A percentile compares a stretch with the other conserved stretches of the same genome.
Evolutionary conservation across 2,113 vertebrate species (phyloP).

Genomic region (Psilopogon haemacephalus): DNA sequence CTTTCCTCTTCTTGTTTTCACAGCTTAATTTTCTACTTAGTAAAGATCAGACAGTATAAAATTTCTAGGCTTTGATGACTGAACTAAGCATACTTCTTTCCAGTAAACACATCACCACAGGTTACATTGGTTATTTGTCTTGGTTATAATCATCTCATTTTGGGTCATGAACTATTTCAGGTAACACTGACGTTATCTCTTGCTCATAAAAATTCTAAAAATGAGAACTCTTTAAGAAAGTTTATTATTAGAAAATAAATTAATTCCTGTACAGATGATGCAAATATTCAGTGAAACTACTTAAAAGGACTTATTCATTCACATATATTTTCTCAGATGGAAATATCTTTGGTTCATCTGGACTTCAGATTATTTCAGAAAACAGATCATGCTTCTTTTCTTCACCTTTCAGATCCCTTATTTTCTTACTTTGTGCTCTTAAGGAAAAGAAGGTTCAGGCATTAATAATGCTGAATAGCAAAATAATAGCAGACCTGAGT

Average conservation of each 20-base stretch:
- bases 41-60: not conserved
- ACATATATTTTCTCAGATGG: not conserved
- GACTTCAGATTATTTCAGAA: not conserved
- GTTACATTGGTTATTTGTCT: not conserved
- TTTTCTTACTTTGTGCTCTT: not conserved
- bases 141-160: not conserved
- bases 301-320: not conserved
- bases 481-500: not conserved
- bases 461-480: not conserved
- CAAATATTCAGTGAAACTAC: not conserved
- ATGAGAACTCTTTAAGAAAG: not conserved
- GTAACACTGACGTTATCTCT: not conserved
- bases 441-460: not conserved
- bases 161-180: not conserved
- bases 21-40: not conserved
- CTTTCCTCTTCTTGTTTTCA: not conserved
- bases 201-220: not conserved
- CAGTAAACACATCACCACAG: not conserved
- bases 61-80: not conserved
- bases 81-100: not conserved
- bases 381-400: not conserved
- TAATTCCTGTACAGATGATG: not conserved
- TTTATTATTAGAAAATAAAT: not conserved
- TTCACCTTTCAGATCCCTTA: not conserved
- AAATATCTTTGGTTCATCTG: not conserved